Evolutionary conservation across 2,113 vertebrate species (phyloP), one percentile per base, ranked within the genome.

Genomic region (Amphiprion ocellaris): DNA sequence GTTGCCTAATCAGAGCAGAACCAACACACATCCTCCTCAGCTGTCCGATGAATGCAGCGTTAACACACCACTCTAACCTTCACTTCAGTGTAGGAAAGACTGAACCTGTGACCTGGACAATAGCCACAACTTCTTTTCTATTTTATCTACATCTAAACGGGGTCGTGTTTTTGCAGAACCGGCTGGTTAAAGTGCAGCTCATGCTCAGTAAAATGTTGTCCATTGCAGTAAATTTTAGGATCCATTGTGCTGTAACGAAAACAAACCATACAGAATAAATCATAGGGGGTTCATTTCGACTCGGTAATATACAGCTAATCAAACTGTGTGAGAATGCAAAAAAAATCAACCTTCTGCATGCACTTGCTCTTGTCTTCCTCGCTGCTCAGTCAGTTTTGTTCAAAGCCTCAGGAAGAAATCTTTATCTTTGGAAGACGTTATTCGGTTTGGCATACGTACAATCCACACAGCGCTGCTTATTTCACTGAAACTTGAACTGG

Each of bases 381-480:
- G 1, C 49, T 52, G 16, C 49, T 17, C 37, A 55, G 28, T 39
- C 17, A 16, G 49, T 50, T 68, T 37, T 7, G n/a, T 33, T 77
- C n/a, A 54, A 30, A 47, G 52, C 26, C 5, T 2, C 19, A 26
- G 5, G 30, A 69, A 69, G 41, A 55, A 55, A 50, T 77, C 46
- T 53, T 41, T 60, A 58, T 62, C 24, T 71, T 44, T 33, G 23
- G 15, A 55, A 28, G 17, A 14, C 47, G 24, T 37, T 44, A 30
- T 64, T 81, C 10, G 37, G 14, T 53, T 67, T 71, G 10, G 28
- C 69, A 59, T 77, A 19, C 16, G 55, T 19, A 47, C 55, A 56
- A 59, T 52, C 12, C 58, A 9, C 41, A 53, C 33, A 70, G 66
- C 8, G 19, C n/a, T 28, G 19, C 58, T 30, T 50, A 33, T 10